Evolutionary conservation across 2,888 invertebrate species (phyloP), one percentile per base, ranked within the genome.

Genomic region (Chaitophorus viminalis): DNA sequence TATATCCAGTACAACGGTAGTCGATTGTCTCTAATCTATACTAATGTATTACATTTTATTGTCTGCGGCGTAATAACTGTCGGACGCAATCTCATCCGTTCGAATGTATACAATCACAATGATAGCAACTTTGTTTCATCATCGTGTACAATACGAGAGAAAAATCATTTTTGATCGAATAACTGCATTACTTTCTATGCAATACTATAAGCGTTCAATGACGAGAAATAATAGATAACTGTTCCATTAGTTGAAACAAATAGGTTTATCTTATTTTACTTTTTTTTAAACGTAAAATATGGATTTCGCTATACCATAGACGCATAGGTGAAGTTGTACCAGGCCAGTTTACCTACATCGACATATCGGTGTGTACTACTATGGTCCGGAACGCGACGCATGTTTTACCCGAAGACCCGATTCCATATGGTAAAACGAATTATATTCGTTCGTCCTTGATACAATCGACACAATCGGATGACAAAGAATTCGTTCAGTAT

Each of bases 401-500:
- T 21, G 21, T 60, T 60, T 25, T 60, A 60, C 60, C 60, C 25
- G 21, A 25, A 60, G 60, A 60, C 60, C 21, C 60, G 29, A 68
- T n/a, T 68, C n/a, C n/a, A 6, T 60, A 9, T n/a, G 68, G 11
- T 25, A 68, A 36, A 72, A 72, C 36, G n/a, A 79, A 25, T 17
- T n/a, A 36, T 78, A 25, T 21, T 25, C 14, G 11, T 33, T 60
- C 36, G 79, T 39, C 79, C 65, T 81, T 81, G 79, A 39, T n/a
- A 39, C 18, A 21, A 81, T 39, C 29, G 39, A 81, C 65, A 81
- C 65, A 52, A 29, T 11, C 33, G 60, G 54, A 54, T 77, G 54
- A n/a, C 21, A 77, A n/a, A 68, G n/a, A 68, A 68, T 68, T 68
- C 29, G 68, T 31, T 25, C 54, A 11, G 29, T 29, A 77, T 77